A percentile compares a stretch with the other conserved stretches of the same genome.
Conservation (phyloP, 2,888 invertebrate genomes). For the Liodrosophila aerea region DNA sequence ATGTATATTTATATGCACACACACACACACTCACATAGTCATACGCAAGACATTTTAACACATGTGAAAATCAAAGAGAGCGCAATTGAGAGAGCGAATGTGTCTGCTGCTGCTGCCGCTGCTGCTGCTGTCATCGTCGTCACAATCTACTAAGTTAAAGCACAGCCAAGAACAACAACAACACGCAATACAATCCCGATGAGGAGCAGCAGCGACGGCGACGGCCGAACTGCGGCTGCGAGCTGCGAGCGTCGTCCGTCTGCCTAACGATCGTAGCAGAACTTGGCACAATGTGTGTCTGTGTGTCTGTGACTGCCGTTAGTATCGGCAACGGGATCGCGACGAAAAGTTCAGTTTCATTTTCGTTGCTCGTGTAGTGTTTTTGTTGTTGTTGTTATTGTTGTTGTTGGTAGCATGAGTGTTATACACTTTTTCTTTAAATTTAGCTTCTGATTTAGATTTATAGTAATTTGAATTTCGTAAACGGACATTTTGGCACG, state of each 20-base stretch:
- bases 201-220: slow-evolving; percentile 35
- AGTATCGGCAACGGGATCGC: slow-evolving; percentile 78
- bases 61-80: slow-evolving; percentile 59
- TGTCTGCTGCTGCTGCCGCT: slow-evolving; percentile 9
- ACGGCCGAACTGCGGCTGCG: slow-evolving; percentile 34
- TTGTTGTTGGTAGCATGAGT: too few species aligned
- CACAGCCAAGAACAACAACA: slow-evolving; percentile 42
- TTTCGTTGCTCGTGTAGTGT: slow-evolving; percentile 62
- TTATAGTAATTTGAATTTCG: slow-evolving; percentile 30
- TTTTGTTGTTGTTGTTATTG: slow-evolving; percentile 12
- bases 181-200: slow-evolving; percentile 30
- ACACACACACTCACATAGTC: slow-evolving; percentile 18
- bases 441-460: slow-evolving; percentile 12
- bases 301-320: slow-evolving; percentile 62
- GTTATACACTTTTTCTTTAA: slow-evolving; percentile 3
- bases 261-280: slow-evolving; percentile 74
- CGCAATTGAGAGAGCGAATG: slow-evolving; percentile 28
- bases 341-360: slow-evolving; percentile 76
- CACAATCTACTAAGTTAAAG: slow-evolving; percentile 76
- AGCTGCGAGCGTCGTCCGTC: slow-evolving; percentile 17
- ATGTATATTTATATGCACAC: slow-evolving; percentile 45
- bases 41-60: slow-evolving; percentile 57
- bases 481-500: slow-evolving; percentile 49
- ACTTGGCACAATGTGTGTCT: slow-evolving; percentile 40
- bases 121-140: slow-evolving; percentile 29